phyloP scores from a whole-genome alignment of 2,113 vertebrate genomes.

The Aegotheles bennettii region DNA sequence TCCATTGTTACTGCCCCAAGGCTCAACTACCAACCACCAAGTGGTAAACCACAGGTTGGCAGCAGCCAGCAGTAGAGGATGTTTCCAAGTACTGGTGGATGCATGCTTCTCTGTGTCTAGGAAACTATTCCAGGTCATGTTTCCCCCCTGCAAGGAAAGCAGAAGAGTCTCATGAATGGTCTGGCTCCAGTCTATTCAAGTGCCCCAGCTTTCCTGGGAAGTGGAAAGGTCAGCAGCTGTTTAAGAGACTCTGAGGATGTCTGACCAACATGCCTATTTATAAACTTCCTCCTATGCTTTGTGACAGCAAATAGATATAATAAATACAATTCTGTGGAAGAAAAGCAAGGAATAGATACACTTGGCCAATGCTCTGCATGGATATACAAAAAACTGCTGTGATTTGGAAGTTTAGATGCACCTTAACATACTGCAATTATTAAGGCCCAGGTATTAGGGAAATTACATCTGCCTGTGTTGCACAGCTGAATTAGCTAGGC shows the following conservation, averaged over 20 bases:
- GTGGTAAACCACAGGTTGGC: background rate
- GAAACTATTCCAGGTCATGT: background rate
- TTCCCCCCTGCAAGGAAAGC: background rate
- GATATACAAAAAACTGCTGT: background rate
- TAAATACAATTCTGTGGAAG: background rate
- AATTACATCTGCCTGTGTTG: background rate
- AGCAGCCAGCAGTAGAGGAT: background rate
- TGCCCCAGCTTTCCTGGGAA: background rate
- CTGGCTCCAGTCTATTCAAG: background rate
- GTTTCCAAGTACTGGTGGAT: background rate
- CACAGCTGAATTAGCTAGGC: background rate
- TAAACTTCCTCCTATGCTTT: background rate
- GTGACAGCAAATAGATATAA: background rate
- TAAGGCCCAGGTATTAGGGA: conserved; percentile 38
- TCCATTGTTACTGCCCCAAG: background rate
- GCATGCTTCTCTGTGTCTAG: background rate
- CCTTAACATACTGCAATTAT: background rate
- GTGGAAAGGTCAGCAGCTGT: background rate
- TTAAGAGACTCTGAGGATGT: background rate
- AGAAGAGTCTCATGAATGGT: background rate
- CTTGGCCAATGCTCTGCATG: background rate
- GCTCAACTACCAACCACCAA: background rate
- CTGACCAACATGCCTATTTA: background rate
- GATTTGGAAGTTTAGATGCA: conserved; percentile 20
- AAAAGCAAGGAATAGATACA: background rate